phyloP scores from a whole-genome alignment of 2,113 vertebrate genomes.

The Romanogobio albipinnatus region DNA sequence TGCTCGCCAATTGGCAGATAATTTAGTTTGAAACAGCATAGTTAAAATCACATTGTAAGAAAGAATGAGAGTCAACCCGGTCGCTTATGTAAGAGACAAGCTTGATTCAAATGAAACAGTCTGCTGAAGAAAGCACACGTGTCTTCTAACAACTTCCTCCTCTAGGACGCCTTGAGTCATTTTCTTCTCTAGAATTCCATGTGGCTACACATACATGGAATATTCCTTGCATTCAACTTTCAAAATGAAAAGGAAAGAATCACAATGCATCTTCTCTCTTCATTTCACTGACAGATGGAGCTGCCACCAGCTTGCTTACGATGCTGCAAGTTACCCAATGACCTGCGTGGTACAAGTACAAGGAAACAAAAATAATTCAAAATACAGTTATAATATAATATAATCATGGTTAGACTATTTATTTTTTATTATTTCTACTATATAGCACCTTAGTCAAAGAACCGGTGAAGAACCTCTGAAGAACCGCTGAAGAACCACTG shows the following conservation, averaged over 20 bases:
- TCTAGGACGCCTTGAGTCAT: neutral
- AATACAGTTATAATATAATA: neutral
- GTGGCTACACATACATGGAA: neutral
- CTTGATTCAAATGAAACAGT: neutral
- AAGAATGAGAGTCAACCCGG: neutral
- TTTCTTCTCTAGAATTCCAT: neutral
- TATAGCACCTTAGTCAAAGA: no score
- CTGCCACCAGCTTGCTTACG: neutral
- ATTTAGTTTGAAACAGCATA: neutral
- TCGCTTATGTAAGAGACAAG: neutral
- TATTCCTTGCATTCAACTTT: neutral
- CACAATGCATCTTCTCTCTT: neutral
- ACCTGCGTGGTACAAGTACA: neutral
- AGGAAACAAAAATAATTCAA: neutral
- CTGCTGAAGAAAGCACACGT: slow-evolving; percentile 2
- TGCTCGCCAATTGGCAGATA: neutral
- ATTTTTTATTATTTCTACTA: no score
- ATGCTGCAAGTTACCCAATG: neutral
- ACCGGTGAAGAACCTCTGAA: no score
- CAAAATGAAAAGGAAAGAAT: neutral
- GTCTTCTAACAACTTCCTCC: neutral
- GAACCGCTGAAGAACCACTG: no score
- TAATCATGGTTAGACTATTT: no score
- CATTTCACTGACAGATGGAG: neutral
- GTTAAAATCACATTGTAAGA: neutral